These are phyloP conservation scores for Sipha maydis DNA, from an alignment of 2,888 invertebrate species.

Conservation along the genomic window DNA sequence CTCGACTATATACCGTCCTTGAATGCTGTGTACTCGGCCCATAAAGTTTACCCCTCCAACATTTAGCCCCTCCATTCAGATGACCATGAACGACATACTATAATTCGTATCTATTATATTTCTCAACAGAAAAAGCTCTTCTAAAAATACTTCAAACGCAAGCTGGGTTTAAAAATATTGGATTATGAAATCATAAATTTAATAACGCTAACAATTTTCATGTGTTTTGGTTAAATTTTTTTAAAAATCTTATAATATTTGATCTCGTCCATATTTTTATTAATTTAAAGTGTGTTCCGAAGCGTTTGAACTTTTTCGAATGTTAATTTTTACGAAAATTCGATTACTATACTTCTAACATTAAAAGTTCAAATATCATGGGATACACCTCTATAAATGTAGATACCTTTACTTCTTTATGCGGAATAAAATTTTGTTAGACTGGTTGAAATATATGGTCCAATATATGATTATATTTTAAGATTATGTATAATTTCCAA, in stretches of 20 bases:
- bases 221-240: neutral
- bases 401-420: neutral
- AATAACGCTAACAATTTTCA: neutral
- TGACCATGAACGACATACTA: conserved; percentile 57
- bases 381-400: neutral
- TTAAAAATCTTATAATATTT: neutral
- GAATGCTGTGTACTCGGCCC: neutral
- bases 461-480: neutral
- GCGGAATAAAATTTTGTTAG: neutral
- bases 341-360: neutral
- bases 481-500: too few species aligned
- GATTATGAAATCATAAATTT: conserved; percentile 27
- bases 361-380: neutral
- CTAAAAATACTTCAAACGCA: neutral
- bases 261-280: neutral
- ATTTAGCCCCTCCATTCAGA: conserved; percentile 9
- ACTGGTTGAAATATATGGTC: neutral
- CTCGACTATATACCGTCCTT: conserved; percentile 40
- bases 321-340: neutral
- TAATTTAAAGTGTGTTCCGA: neutral
- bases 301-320: neutral
- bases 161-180: conserved; percentile 14
- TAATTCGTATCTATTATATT: conserved; percentile 12
- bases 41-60: conserved; percentile 38
- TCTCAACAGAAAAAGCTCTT: conserved; percentile 42